phyloP scores from a whole-genome alignment of 2,113 vertebrate genomes.

The Raja brachyura region DNA sequence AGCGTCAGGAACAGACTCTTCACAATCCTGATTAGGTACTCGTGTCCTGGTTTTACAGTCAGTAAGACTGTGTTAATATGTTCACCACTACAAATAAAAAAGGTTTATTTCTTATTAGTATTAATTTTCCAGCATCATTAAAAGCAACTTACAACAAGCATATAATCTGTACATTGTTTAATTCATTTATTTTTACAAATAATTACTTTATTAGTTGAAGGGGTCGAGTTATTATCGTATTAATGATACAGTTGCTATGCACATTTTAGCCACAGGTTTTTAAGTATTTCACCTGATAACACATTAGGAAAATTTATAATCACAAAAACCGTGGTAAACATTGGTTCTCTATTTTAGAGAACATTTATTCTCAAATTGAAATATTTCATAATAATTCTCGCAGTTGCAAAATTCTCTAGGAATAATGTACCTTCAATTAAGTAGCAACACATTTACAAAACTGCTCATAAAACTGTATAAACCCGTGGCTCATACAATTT shows the following conservation, averaged over 20 bases:
- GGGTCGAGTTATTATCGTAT: neutral
- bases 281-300: neutral
- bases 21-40: slow-evolving; percentile 59
- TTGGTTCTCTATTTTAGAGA: neutral
- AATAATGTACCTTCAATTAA: neutral
- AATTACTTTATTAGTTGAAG: neutral
- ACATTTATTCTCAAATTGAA: neutral
- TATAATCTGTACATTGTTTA: neutral
- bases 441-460: neutral
- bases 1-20: slow-evolving; percentile 49
- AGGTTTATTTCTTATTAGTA: neutral
- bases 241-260: neutral
- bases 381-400: neutral
- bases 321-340: neutral
- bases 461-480: neutral
- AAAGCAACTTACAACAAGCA: neutral
- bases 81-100: slow-evolving; percentile 52
- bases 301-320: neutral
- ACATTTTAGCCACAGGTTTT: neutral
- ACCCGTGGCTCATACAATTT: neutral
- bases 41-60: slow-evolving; percentile 50
- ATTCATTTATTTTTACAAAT: neutral
- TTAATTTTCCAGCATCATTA: neutral
- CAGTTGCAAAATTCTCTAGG: neutral
- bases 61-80: slow-evolving; percentile 53